Conservation (phyloP, 2,888 invertebrate genomes). For the Nomada ferruginata region DNA sequence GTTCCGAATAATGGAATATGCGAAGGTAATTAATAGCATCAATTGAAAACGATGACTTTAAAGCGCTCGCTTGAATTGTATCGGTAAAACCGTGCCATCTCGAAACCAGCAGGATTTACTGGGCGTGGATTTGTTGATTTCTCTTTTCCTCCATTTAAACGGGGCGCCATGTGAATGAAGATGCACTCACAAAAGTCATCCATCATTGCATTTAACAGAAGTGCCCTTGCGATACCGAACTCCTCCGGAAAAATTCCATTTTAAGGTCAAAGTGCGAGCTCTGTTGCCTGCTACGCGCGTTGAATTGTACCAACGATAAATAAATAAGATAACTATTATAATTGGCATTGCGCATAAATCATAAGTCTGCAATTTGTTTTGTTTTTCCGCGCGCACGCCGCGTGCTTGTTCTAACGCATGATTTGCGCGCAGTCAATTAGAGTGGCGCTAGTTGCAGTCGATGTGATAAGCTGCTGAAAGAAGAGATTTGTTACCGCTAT, state of each 20-base stretch:
- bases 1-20: not conserved
- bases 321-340: not conserved
- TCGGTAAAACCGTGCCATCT: not conserved
- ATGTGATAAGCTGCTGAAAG: not conserved
- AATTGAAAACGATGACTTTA: not conserved
- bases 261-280: constrained; percentile 30
- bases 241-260: constrained; percentile 40
- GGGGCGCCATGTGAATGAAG: constrained; percentile 18
- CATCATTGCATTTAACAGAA: constrained; percentile 31
- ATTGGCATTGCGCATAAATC: not conserved
- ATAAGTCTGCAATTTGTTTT: constrained; percentile 12
- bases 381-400: not conserved
- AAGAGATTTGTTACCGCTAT: not conserved
- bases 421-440: not conserved
- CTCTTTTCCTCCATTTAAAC: constrained; percentile 38
- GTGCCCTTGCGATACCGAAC: constrained; percentile 20
- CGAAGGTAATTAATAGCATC: constrained; percentile 1
- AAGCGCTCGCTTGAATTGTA: not conserved
- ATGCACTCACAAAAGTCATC: not conserved
- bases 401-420: not conserved
- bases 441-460: not conserved
- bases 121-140: constrained; percentile 20
- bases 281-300: not conserved
- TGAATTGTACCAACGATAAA: not conserved
- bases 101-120: not conserved